Base-by-base conservation (phyloP, 2,797 vertebrate genomes). In the Cetoscarus ocellatus region DNA sequence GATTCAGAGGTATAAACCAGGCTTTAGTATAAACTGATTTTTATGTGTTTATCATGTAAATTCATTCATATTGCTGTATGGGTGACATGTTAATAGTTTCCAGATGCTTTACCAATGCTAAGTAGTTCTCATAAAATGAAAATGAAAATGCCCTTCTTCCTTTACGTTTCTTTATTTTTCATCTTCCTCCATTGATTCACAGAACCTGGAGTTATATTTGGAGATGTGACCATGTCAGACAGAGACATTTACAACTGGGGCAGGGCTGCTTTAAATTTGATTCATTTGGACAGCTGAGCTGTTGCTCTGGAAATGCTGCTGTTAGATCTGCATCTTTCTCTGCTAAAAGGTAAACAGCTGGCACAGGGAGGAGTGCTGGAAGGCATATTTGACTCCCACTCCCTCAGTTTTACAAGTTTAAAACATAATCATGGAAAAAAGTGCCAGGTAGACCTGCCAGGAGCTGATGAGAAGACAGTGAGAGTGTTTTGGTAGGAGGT, bases 201-300 rank as follows among this genome's bases (percentile, higher is more conserved):
- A 77, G 79, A 84, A 84, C 68, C 67, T 55, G 2, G 64, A 85
- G 87, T 78, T 93, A 78, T 91, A 87, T 91, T 88, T 88, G 88
- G 87, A 90, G 87, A 75, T 47, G 57, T 5, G 61, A 57, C 58
- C 77, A 65, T 75, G 61, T 88, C 87, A 87, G 79, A 77, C 73
- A 73, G 61, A 83, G 86, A 82, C 85, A 63, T 79, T 73, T 76
- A 63, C 58, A 87, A 83, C 75, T 68, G 74, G 81, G 82, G 72
- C 71, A 81, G 86, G 42, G 71, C 42, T 27, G 52, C 34, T 75
- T 88, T 71, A 73, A 83, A 80, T 49, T 42, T 91, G 85, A 93
- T 91, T 77, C 75, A 55, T 69, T 62, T 58, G 8, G 86, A 93
- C 92, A 93, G 88, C 87, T 91, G 78, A 66, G 86, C 78, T 63